These are phyloP conservation scores for Philotrypesis tridentata DNA, from an alignment of 1,140 invertebrate species.

Conservation along the genomic window DNA sequence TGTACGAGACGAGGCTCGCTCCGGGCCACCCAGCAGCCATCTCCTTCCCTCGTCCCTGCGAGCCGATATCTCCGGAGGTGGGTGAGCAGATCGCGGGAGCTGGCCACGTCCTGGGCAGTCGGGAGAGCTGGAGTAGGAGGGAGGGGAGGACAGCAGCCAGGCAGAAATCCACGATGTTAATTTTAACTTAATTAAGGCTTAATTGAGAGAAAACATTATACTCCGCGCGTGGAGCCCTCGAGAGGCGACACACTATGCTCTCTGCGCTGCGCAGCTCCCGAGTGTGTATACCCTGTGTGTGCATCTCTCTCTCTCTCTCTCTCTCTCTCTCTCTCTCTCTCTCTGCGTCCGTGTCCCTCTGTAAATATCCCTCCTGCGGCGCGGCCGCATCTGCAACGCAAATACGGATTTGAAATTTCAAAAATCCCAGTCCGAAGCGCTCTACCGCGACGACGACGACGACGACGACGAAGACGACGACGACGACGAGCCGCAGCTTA, in stretches of 20 bases:
- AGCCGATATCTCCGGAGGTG: slow-evolving; percentile 22
- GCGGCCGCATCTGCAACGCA: slow-evolving; percentile 72
- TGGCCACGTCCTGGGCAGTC: neutral
- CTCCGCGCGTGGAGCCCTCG: slow-evolving; percentile 61
- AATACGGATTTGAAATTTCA: slow-evolving; percentile 68
- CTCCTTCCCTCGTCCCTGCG: neutral
- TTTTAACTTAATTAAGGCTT: slow-evolving; percentile 76
- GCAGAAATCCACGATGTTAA: slow-evolving; percentile 68
- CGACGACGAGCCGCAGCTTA: neutral
- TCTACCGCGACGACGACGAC: neutral
- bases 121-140: neutral
- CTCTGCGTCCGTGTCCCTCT: too few species aligned
- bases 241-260: neutral
- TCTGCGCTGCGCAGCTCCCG: neutral
- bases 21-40: slow-evolving; percentile 19
- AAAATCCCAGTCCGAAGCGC: slow-evolving; percentile 56
- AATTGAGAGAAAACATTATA: slow-evolving; percentile 76
- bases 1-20: neutral
- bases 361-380: slow-evolving; percentile 58
- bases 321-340: neutral
- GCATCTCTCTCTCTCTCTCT: neutral
- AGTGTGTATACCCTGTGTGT: neutral
- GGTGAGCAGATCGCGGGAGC: slow-evolving; percentile 3
- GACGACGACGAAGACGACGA: too few species aligned
- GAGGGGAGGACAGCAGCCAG: neutral